Percentiles rank a stretch among this genome's conserved stretches.
These are phyloP conservation scores for Disparrhopalites patrizii DNA, from an alignment of 2,888 invertebrate genomes.

Conservation along the genomic window DNA sequence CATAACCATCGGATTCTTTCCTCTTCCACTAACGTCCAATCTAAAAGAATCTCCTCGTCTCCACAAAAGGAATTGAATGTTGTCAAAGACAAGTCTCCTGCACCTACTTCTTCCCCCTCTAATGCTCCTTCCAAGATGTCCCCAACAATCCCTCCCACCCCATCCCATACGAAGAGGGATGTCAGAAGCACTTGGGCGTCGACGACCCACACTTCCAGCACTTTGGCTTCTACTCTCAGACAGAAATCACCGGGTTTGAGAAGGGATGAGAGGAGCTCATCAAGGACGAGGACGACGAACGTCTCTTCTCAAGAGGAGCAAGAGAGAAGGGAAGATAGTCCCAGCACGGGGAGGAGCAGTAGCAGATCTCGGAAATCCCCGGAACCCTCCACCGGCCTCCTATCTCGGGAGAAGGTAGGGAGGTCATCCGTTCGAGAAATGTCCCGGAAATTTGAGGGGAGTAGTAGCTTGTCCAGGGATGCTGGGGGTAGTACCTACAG, in stretches of 20 bases:
- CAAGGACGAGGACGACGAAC: background rate
- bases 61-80: constrained; percentile 51
- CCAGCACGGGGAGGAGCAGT: background rate
- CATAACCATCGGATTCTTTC: constrained; percentile 1
- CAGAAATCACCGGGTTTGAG: too few species aligned
- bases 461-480: background rate
- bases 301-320: background rate
- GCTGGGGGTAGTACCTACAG: background rate
- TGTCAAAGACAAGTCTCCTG: constrained; percentile 2
- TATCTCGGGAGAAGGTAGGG: constrained; percentile 46
- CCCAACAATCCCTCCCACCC: too few species aligned
- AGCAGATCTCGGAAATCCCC: constrained; percentile 11
- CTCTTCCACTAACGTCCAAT: background rate
- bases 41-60: constrained; percentile 18
- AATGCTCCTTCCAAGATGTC: too few species aligned
- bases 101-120: too few species aligned
- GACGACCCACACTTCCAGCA: too few species aligned
- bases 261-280: too few species aligned
- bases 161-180: too few species aligned
- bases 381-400: constrained; percentile 6
- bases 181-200: too few species aligned
- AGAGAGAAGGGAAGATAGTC: background rate
- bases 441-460: constrained; percentile 42
- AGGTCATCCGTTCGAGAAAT: constrained; percentile 47
- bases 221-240: too few species aligned